A percentile compares a stretch with the other conserved stretches of the same genome.
Conservation (phyloP, 1,140 invertebrate species). For the Lasioglossum albipes region DNA sequence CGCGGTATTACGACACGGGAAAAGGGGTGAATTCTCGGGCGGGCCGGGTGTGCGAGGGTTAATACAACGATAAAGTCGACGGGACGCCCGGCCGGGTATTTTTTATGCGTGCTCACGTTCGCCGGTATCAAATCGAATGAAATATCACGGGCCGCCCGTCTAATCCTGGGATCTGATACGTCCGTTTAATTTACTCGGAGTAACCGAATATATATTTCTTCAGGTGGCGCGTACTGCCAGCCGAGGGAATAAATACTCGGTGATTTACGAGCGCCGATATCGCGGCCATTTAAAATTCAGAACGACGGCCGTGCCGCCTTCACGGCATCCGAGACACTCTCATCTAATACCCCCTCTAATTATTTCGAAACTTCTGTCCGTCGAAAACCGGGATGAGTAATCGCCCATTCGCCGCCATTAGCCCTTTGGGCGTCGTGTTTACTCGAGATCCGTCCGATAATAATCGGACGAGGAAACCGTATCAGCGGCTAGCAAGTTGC, state of each 20-base stretch:
- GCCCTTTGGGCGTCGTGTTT: background rate
- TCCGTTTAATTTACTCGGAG: slow-evolving; percentile 37
- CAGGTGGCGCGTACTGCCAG: background rate
- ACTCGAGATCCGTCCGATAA: background rate
- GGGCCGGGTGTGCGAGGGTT: too few species aligned
- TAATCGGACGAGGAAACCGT: background rate
- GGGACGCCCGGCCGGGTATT: background rate
- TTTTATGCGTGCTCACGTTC: slow-evolving; percentile 35
- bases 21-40: too few species aligned
- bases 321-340: background rate
- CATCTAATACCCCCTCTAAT: slow-evolving; percentile 49
- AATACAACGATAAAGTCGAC: slow-evolving; percentile 1
- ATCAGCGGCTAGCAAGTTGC: background rate
- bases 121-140: slow-evolving; percentile 25
- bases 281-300: slow-evolving; percentile 58
- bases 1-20: too few species aligned
- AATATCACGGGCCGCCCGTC: slow-evolving; percentile 17
- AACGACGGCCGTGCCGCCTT: slow-evolving; percentile 2
- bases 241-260: slow-evolving; percentile 26
- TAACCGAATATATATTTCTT: slow-evolving; percentile 35
- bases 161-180: slow-evolving; percentile 43
- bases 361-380: slow-evolving; percentile 43
- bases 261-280: slow-evolving; percentile 57
- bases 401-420: background rate
- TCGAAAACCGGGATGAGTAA: slow-evolving; percentile 36